phyloP scores from a whole-genome alignment of 2,888 invertebrate genomes.

The Trichogramma evanescens region DNA sequence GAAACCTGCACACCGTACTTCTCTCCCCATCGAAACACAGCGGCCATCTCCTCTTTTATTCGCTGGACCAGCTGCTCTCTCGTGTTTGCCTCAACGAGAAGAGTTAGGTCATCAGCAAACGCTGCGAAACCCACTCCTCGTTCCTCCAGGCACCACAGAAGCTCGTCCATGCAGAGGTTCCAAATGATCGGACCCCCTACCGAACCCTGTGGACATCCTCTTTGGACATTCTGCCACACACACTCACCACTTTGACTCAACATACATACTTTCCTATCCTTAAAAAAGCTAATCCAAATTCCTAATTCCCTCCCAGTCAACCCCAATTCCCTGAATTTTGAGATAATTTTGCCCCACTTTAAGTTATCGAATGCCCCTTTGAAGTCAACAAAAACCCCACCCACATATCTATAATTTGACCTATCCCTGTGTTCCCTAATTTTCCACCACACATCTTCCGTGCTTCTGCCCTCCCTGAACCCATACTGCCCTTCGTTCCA shows the following conservation, averaged over 20 bases:
- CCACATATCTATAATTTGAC: neutral
- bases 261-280: constrained; percentile 6
- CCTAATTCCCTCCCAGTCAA: constrained; percentile 2
- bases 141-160: too few species aligned
- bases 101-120: too few species aligned
- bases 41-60: too few species aligned
- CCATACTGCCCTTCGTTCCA: constrained; percentile 8
- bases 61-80: too few species aligned
- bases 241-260: neutral
- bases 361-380: constrained; percentile 10
- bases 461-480: neutral
- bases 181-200: too few species aligned
- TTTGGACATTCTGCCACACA: neutral
- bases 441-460: constrained; percentile 5
- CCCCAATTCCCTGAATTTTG: neutral
- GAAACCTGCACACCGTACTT: too few species aligned
- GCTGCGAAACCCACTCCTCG: too few species aligned
- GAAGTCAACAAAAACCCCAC: constrained; percentile 4
- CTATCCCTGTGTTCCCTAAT: neutral
- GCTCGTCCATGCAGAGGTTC: too few species aligned
- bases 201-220: neutral
- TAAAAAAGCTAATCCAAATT: constrained; percentile 9
- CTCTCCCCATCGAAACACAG: too few species aligned
- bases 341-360: neutral
- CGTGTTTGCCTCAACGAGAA: too few species aligned